Percentiles rank a stretch among this genome's conserved stretches.
These are phyloP conservation scores for Lasioglossum calceatum DNA, from an alignment of 2,888 invertebrate genomes.

Conservation along the genomic window DNA sequence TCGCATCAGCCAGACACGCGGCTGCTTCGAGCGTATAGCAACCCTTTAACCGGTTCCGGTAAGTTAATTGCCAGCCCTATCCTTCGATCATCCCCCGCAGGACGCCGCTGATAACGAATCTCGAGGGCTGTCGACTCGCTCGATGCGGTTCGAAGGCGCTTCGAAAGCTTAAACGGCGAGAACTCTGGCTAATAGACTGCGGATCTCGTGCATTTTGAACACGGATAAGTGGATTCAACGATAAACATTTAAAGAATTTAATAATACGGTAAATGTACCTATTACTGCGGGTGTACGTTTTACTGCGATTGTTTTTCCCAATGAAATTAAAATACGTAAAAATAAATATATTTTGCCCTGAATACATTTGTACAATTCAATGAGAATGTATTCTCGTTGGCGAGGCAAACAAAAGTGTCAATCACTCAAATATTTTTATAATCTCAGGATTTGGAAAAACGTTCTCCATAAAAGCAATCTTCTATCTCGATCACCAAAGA, in stretches of 20 bases:
- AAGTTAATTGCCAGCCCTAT: constrained; percentile 22
- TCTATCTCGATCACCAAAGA: too few relatives aligned
- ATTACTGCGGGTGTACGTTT: too few relatives aligned
- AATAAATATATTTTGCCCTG: too few relatives aligned
- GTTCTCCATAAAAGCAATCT: too few relatives aligned
- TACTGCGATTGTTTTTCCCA: too few relatives aligned
- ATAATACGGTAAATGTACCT: too few relatives aligned
- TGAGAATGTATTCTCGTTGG: too few relatives aligned
- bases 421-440: too few relatives aligned
- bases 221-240: neutral
- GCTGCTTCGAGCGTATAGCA: constrained; percentile 6
- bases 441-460: too few relatives aligned
- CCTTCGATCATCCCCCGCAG: constrained; percentile 9
- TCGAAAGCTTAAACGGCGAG: neutral
- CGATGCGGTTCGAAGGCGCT: neutral
- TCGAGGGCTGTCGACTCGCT: constrained; percentile 6
- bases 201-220: neutral
- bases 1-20: constrained; percentile 24
- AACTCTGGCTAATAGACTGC: neutral
- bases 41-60: constrained; percentile 4
- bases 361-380: too few relatives aligned
- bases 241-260: neutral
- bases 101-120: constrained; percentile 8
- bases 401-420: too few relatives aligned
- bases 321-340: too few relatives aligned